A percentile compares a stretch with the other conserved stretches of the same genome.
Conservation (phyloP, 2,113 vertebrate genomes). For the Campylomormyrus numenius region DNA sequence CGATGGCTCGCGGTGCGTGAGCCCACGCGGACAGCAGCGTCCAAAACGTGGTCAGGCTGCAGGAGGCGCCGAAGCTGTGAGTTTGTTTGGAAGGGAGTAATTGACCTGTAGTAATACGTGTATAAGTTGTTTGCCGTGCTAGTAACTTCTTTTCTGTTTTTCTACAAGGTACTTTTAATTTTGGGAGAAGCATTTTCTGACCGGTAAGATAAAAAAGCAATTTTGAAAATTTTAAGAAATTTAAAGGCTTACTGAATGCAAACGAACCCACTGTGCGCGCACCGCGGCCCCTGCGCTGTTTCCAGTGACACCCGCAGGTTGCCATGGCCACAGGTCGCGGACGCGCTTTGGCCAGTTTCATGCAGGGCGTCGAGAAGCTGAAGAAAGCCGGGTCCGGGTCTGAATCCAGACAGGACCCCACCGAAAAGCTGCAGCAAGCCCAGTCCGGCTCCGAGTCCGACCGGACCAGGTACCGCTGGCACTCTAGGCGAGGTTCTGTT, state of each 20-base stretch:
- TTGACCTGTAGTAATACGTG: background rate
- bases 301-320: background rate
- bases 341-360: conserved; percentile 3
- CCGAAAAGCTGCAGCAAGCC: background rate
- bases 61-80: background rate
- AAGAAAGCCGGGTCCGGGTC: background rate
- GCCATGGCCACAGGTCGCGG: conserved; percentile 18
- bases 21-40: background rate
- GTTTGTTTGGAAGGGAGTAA: background rate
- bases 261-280: background rate
- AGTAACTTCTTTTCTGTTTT: background rate
- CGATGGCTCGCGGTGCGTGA: background rate
- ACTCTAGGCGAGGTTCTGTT: background rate
- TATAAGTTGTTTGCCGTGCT: background rate
- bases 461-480: background rate
- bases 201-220: background rate
- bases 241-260: background rate
- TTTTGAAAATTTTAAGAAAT: background rate
- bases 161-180: background rate
- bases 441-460: background rate
- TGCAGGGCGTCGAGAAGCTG: background rate
- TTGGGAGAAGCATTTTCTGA: background rate
- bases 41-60: background rate
- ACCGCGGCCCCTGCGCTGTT: background rate
- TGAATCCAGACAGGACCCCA: background rate